Conservation (phyloP, 1,140 invertebrate species). For the Drosophila insularis region DNA sequence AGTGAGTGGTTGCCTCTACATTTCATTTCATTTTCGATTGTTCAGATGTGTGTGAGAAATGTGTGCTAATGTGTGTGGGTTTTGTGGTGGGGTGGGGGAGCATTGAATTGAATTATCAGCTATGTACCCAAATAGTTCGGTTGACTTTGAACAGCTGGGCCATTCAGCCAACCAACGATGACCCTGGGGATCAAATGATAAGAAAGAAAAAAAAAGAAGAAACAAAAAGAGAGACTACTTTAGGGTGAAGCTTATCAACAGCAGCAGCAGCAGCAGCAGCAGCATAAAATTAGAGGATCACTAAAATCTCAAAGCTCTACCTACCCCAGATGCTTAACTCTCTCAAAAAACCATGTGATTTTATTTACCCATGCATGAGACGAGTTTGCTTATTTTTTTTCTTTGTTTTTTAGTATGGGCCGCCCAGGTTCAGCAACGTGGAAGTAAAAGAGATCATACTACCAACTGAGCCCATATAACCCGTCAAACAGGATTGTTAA, state of each 20-base stretch:
- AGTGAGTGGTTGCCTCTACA: background rate
- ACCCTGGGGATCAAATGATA: slow-evolving; percentile 42
- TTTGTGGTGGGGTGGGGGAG: background rate
- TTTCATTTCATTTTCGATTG: slow-evolving; percentile 27
- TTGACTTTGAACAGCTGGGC: slow-evolving; percentile 39
- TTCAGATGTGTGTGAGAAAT: background rate
- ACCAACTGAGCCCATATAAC: slow-evolving; percentile 46
- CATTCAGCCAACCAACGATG: slow-evolving; percentile 22
- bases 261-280: background rate
- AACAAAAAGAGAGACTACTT: background rate
- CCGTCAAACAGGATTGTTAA: slow-evolving; percentile 79
- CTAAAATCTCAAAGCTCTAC: slow-evolving; percentile 1
- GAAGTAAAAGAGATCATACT: slow-evolving; percentile 68
- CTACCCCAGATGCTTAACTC: slow-evolving; percentile 42
- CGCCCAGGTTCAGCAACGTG: slow-evolving; percentile 69
- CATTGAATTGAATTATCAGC: slow-evolving; percentile 30
- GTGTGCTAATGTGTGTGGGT: background rate
- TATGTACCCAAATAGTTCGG: slow-evolving; percentile 12
- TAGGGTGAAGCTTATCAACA: background rate
- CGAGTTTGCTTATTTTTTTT: slow-evolving; percentile 23
- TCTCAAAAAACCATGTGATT: slow-evolving; percentile 45
- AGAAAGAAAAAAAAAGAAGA: slow-evolving; percentile 4
- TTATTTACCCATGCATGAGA: slow-evolving; percentile 28
- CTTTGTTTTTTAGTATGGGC: slow-evolving; percentile 6
- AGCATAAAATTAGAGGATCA: background rate